Evolutionary conservation across 92 coral and sea anemone species (phyloP), one percentile per base, ranked within the genome.

Genomic region (Anthopleura xanthogrammica): DNA sequence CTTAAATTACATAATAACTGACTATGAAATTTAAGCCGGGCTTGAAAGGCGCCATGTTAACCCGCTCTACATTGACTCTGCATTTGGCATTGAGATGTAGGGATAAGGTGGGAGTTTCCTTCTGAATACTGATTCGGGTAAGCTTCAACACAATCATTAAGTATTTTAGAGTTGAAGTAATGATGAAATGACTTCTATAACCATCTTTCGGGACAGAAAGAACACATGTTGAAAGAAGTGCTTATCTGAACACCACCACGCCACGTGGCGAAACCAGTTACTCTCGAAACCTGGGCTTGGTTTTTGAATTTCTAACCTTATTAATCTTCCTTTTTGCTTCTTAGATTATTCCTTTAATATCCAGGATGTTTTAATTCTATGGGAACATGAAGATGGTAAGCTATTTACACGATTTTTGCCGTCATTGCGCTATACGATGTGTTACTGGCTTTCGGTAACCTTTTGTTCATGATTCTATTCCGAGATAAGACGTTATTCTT

Each of bases 191-290:
- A 54, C 80, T 91, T 79, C 48, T 56, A 62, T 82, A 88, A 91
- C 94, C 94, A 88, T 91, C 94, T 91, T 91, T 91, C 94, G 94
- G 94, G 94, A 81, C 94, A 91, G 94, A 91, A 88, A 52, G 78
- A 16, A 42, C n/a, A 62, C 82, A 54, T 85, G 88, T 85, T 85
- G 88, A 85, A 42, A 77, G 62, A 66, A 81, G 55, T 81, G 66
- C 65, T 65, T 77, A 66, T 81, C 84, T 81, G 84, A 81, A 81
- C 80, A 4, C 39, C 80, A 81, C 77, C 77, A 64, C 60, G 77
- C 66, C 70, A 62, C 10, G 40, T 29, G 76, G 3, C 9, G 60
- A 12, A 80, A 24, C 80, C 29, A n/a, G 36, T 20, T 52, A 42
- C 52, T 42, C 50, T 29, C 36, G 36, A 29, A 29, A 29, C n/a